Percentiles rank a stretch among this genome's conserved stretches.
phyloP scores from a whole-genome alignment of 30 jellyfish, hydroid and myxozoan genomes.

The Mastigias papua region DNA sequence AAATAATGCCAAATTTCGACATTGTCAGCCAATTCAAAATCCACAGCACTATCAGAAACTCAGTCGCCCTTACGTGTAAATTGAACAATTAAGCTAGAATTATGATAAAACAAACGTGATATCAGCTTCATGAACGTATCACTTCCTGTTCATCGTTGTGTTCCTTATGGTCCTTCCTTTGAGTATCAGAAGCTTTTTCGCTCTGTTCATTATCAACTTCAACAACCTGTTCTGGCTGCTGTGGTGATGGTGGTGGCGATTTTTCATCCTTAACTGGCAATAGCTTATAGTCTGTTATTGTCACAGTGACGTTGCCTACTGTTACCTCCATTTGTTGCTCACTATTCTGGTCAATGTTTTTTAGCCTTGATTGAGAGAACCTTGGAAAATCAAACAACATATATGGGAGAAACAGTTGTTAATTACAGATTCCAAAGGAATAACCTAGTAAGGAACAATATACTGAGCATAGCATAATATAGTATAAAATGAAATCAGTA shows the following conservation, averaged over 20 bases:
- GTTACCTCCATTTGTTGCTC: conserved; percentile 92
- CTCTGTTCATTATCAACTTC: conserved; percentile 18
- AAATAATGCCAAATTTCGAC: background rate
- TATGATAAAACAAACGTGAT: no score
- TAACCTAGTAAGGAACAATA: background rate
- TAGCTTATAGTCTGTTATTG: conserved; percentile 93
- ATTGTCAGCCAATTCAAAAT: background rate
- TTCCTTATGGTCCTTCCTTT: background rate
- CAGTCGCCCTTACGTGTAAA: background rate
- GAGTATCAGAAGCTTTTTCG: background rate
- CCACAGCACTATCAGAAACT: no score
- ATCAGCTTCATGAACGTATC: conserved; percentile 7
- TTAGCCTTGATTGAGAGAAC: conserved; percentile 60
- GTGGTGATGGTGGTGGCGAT: conserved; percentile 79
- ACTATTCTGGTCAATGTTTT: conserved; percentile 82
- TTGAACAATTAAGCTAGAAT: background rate
- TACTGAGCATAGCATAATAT: background rate
- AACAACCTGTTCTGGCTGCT: background rate
- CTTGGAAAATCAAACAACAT: conserved; percentile 18
- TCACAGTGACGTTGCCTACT: conserved; percentile 95
- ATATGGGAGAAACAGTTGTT: background rate
- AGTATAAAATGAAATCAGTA: no score
- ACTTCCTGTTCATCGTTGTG: background rate
- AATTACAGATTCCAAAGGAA: background rate
- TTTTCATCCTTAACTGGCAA: conserved; percentile 83